Evolutionary conservation across 2,113 vertebrate species (phyloP).

Genomic region (Sterrhoptilus dennistouni): DNA sequence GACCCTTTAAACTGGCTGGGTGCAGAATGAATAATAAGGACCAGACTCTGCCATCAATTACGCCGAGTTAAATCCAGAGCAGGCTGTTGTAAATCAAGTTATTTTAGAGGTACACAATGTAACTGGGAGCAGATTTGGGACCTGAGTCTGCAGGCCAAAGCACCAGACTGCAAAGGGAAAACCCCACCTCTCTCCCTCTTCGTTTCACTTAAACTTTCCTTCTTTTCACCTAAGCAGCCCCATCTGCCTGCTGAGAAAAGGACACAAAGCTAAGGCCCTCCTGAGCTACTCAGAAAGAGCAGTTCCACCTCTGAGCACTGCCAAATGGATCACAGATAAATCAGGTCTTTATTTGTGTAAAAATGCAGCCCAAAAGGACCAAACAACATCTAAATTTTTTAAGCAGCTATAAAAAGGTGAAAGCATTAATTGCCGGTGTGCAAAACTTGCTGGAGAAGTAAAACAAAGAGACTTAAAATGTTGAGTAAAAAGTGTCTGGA

Average conservation of each 20-base stretch:
- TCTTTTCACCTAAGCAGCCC: background rate
- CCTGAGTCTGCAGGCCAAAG: background rate
- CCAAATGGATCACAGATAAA: slow-evolving; percentile 24
- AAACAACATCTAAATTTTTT: slow-evolving; percentile 28
- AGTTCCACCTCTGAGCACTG: background rate
- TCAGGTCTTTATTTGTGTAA: slow-evolving; percentile 1
- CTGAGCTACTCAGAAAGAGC: background rate
- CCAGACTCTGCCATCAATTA: slow-evolving; percentile 53
- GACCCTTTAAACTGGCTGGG: slow-evolving; percentile 47
- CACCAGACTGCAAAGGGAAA: background rate
- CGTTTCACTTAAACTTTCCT: background rate
- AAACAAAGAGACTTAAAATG: background rate
- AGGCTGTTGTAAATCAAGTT: slow-evolving; percentile 34
- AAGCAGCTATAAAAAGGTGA: background rate
- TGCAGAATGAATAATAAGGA: slow-evolving; percentile 47
- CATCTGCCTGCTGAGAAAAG: background rate
- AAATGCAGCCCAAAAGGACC: slow-evolving; percentile 20
- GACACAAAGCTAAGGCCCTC: background rate
- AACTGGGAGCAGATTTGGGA: slow-evolving; percentile 17
- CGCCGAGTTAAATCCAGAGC: background rate
- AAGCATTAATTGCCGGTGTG: background rate
- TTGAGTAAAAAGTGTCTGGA: background rate
- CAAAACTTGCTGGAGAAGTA: background rate
- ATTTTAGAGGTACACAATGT: background rate
- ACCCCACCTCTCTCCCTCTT: background rate